Evolutionary conservation across 2,888 invertebrate species (phyloP).

Genomic region (Polydesmus complanatus): DNA sequence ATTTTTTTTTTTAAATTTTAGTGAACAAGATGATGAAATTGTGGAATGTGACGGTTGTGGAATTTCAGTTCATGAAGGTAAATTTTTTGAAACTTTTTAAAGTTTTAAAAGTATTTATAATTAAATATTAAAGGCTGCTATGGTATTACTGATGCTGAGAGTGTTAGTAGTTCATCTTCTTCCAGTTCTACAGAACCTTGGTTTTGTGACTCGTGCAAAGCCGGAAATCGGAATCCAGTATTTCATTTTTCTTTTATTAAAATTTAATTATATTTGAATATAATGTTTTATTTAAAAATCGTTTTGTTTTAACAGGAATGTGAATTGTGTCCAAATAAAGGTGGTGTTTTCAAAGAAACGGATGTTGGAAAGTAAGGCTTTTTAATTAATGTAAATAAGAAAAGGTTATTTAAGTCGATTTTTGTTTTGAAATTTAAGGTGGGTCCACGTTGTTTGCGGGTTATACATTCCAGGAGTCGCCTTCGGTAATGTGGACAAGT

Average conservation of each 20-base stretch:
- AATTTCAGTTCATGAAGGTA: conserved; percentile 88
- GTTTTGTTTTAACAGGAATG: conserved; percentile 42
- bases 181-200: conserved; percentile 94
- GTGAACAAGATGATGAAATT: conserved; percentile 87
- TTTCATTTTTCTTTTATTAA: conserved; percentile 13
- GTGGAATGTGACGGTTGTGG: conserved; percentile 96
- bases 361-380: conserved; percentile 74
- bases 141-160: conserved; percentile 81
- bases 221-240: conserved; percentile 67
- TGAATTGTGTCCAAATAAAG: conserved; percentile 78
- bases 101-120: background rate
- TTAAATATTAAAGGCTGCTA: conserved; percentile 57
- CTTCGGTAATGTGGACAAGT: conserved; percentile 79
- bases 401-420: background rate
- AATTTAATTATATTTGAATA: conserved; percentile 5
- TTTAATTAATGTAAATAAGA: background rate
- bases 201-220: conserved; percentile 98
- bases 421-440: conserved; percentile 32
- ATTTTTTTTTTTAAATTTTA: conserved; percentile 34
- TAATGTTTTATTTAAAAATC: background rate
- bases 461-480: conserved; percentile 94
- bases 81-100: background rate
- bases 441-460: conserved; percentile 97
- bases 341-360: conserved; percentile 87
- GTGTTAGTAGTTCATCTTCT: conserved; percentile 82